Evolutionary conservation across 2,888 invertebrate species (phyloP), one percentile per base, ranked within the genome.

Genomic region (Synanthedon andrenaeformis): DNA sequence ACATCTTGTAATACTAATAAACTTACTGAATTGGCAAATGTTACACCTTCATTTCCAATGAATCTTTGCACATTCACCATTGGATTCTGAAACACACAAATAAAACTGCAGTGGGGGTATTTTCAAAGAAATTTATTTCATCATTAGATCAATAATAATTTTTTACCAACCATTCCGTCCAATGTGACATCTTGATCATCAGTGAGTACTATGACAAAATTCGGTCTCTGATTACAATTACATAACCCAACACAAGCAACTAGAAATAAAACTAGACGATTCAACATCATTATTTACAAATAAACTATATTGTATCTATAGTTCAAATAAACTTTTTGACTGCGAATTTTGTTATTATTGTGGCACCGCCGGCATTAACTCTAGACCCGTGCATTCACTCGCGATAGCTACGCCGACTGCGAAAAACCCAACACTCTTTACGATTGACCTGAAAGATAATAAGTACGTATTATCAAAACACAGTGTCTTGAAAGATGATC

Each of bases 161-260:
- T 59, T 60, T 55, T 70, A 87, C 89, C 89, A 89, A 94, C 93
- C 90, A 95, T 89, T 52, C 95, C 93, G 72, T 92, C 91, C 52
- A 96, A 79, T n/a, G 90, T 80, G 3, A 90, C 82, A 86, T 96
- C 96, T 76, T 96, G 95, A 81, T 96, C 96, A 74, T 97, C 96
- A 0, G 94, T 94, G 53, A 96, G 67, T 61, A 96, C 87, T 45
- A 96, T 69, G 51, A 96, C 87, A 69, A 96, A 91, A 80, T 96
- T 96, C 35, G 93, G 92, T 66, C 67, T 74, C 42, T 56, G 65
- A 51, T 59, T 68, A 35, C 57, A 58, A 45, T 64, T 68, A 59
- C 76, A 70, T 51, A 67, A 59, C 55, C 60, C 62, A 53, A 59
- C 58, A 45, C 70, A 65, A 52, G 68, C 57, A 55, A 76, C 57